Evolutionary conservation across 2,888 invertebrate genomes (phyloP).

Genomic region (Euzophera pinguis): DNA sequence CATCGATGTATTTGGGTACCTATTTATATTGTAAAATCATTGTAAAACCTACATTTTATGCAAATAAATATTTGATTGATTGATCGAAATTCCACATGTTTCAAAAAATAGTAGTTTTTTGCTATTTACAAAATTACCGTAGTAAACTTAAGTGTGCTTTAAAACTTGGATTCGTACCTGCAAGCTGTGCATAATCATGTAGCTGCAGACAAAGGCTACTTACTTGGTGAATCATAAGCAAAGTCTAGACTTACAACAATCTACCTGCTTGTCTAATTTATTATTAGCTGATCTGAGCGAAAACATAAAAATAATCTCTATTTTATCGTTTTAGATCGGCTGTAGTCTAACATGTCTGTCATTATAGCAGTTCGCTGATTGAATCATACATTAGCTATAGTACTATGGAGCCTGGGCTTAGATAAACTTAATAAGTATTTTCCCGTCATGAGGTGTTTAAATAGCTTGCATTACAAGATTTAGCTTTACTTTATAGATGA

Average conservation of each 20-base stretch:
- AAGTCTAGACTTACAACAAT: conserved; percentile 13
- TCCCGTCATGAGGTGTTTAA: too few species aligned
- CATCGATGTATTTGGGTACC: too few species aligned
- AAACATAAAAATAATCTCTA: conserved; percentile 2
- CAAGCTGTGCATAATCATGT: not conserved
- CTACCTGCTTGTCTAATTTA: conserved; percentile 12
- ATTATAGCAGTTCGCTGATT: too few species aligned
- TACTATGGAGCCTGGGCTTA: too few species aligned
- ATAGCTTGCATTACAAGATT: too few species aligned
- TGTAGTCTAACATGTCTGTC: not conserved
- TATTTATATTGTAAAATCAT: too few species aligned
- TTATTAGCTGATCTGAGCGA: not conserved
- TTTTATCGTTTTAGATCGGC: conserved; percentile 4
- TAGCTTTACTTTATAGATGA: too few species aligned
- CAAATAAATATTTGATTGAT: not conserved
- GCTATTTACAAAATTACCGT: not conserved
- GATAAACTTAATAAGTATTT: too few species aligned
- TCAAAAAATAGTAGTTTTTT: not conserved
- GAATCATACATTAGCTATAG: too few species aligned
- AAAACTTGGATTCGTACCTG: not conserved
- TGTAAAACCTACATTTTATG: too few species aligned
- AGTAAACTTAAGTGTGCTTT: not conserved
- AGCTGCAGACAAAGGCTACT: conserved; percentile 14
- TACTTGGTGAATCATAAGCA: conserved; percentile 4
- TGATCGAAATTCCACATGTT: too few species aligned